phyloP scores from a whole-genome alignment of 2,888 invertebrate genomes.

The Sarcophaga carnaria region DNA sequence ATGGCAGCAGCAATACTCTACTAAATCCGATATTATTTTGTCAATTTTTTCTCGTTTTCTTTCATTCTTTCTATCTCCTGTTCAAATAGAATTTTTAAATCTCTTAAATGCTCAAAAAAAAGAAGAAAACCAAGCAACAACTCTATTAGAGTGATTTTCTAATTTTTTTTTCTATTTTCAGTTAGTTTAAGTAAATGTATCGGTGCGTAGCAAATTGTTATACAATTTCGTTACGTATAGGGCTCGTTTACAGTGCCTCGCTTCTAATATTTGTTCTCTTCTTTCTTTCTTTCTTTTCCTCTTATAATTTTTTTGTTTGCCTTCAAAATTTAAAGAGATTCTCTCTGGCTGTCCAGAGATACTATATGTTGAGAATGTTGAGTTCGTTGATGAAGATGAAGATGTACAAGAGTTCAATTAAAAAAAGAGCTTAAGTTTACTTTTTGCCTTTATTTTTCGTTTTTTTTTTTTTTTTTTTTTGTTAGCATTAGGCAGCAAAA shows the following conservation, averaged over 20 bases:
- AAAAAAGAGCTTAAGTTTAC: conserved; percentile 48
- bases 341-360: too few species aligned
- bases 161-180: too few species aligned
- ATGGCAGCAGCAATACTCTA: too few species aligned
- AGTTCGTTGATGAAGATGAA: background rate
- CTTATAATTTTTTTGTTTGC: background rate
- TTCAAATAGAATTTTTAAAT: conserved; percentile 21
- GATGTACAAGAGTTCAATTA: conserved; percentile 61
- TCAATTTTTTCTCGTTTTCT: background rate
- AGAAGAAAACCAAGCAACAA: background rate
- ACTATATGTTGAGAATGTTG: too few species aligned
- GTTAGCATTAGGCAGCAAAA: background rate
- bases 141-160: conserved; percentile 23
- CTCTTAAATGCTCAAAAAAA: conserved; percentile 9
- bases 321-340: background rate
- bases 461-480: background rate
- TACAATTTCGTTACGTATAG: conserved; percentile 20
- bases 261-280: conserved; percentile 20
- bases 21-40: conserved; percentile 4
- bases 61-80: background rate
- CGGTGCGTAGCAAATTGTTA: conserved; percentile 58
- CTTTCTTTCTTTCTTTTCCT: background rate
- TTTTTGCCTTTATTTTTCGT: conserved; percentile 14
- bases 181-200: conserved; percentile 36
- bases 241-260: background rate